phyloP scores from a whole-genome alignment of 1,140 invertebrate genomes.

The roundworm (Caenorhabditis elegans) region WBcel235 BX284604.4:11149001-11149500 shows the following conservation, averaged over 20 bases:
- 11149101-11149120: background rate
- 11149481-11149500: conserved; percentile 43
- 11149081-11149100: background rate
- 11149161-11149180: background rate
- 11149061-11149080: background rate
- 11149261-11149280: background rate
- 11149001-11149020: background rate
- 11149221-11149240: background rate
- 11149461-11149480: conserved; percentile 49
- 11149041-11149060: background rate
- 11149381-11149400: background rate
- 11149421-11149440: conserved; percentile 46
- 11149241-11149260: background rate
- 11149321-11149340: too few relatives aligned
- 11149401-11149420: conserved; percentile 23
- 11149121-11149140: background rate
- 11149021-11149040: background rate
- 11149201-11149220: background rate
- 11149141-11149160: background rate
- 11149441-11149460: conserved; percentile 49
- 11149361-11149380: too few relatives aligned
- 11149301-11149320: too few relatives aligned
- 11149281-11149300: too few relatives aligned
- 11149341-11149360: too few relatives aligned
- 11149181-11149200: background rate